Conservation (phyloP, 2,888 invertebrate genomes). For the Monopis laevigella region DNA sequence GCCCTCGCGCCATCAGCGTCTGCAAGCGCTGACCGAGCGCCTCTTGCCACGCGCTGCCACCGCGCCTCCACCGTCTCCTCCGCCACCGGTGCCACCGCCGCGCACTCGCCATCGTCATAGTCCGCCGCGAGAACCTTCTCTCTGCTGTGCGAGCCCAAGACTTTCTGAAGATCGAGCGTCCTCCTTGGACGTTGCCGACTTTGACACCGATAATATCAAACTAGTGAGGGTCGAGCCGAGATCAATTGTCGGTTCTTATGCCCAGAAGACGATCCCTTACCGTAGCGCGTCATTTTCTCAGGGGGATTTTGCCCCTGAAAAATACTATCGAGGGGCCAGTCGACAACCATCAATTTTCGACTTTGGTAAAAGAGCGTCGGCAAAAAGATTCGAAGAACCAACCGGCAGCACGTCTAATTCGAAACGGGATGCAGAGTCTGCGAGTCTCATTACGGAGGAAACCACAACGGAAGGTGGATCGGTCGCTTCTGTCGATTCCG, state of each 20-base stretch:
- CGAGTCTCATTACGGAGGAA: slow-evolving; percentile 40
- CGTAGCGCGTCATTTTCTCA: slow-evolving; percentile 90
- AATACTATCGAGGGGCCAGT: slow-evolving; percentile 43
- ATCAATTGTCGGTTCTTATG: slow-evolving; percentile 69
- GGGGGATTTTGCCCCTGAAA: slow-evolving; percentile 77
- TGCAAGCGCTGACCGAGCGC: slow-evolving; percentile 83
- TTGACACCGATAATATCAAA: slow-evolving; percentile 56
- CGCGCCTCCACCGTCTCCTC: slow-evolving; percentile 48
- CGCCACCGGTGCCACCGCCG: slow-evolving; percentile 66
- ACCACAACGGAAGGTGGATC: slow-evolving; percentile 55
- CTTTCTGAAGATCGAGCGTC: slow-evolving; percentile 49
- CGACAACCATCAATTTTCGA: slow-evolving; percentile 50
- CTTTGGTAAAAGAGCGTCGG: slow-evolving; percentile 41
- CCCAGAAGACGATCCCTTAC: slow-evolving; percentile 75
- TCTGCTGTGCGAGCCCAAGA: slow-evolving; percentile 16
- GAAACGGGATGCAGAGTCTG: slow-evolving; percentile 39
- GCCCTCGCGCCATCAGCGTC: slow-evolving; percentile 79
- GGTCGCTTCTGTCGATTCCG: slow-evolving; percentile 68
- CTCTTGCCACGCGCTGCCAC: slow-evolving; percentile 69
- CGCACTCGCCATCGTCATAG: slow-evolving; percentile 61
- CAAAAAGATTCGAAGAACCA: slow-evolving; percentile 25
- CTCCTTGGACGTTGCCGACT: slow-evolving; percentile 37
- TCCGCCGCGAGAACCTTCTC: slow-evolving; percentile 32
- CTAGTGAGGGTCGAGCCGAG: slow-evolving; percentile 68
- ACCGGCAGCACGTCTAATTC: slow-evolving; percentile 28